phyloP scores from a whole-genome alignment of 2,888 invertebrate species.

The Omphaloscelis lunosa region DNA sequence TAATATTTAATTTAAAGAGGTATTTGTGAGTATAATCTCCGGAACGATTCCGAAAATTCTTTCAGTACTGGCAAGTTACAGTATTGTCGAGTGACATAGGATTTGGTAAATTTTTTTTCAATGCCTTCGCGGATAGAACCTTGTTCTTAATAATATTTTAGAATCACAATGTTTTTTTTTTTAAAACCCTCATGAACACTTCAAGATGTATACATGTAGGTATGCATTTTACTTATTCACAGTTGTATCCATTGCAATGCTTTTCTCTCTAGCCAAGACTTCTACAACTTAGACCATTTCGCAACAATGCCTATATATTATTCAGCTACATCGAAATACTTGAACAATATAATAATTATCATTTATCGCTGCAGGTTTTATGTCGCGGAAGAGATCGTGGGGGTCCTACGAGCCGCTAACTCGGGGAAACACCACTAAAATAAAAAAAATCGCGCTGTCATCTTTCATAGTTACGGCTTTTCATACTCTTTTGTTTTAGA shows the following conservation, averaged over 20 bases:
- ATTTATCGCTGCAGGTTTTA: constrained; percentile 87
- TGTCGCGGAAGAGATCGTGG: constrained; percentile 84
- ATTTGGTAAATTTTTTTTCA: no score
- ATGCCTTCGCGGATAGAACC: no score
- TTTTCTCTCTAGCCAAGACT: background rate
- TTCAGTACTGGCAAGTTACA: no score
- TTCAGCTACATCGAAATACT: constrained; percentile 88
- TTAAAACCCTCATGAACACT: background rate
- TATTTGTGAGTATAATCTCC: no score
- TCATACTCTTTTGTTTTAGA: constrained; percentile 55
- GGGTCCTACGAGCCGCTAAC: constrained; percentile 70
- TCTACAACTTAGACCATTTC: constrained; percentile 68
- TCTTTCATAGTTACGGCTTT: constrained; percentile 56
- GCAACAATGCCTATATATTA: constrained; percentile 82
- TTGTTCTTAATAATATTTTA: no score
- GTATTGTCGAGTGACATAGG: no score
- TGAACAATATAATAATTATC: constrained; percentile 91
- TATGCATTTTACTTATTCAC: background rate
- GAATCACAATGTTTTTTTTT: background rate
- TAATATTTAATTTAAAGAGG: no score
- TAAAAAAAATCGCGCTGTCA: constrained; percentile 57
- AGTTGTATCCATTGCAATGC: background rate
- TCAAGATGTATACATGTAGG: background rate
- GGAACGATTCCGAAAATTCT: no score
- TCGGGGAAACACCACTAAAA: constrained; percentile 68